Evolutionary conservation across 35 echinoderm and acorn worm species (phyloP).

Genomic region (Holothuria glaberrima): DNA sequence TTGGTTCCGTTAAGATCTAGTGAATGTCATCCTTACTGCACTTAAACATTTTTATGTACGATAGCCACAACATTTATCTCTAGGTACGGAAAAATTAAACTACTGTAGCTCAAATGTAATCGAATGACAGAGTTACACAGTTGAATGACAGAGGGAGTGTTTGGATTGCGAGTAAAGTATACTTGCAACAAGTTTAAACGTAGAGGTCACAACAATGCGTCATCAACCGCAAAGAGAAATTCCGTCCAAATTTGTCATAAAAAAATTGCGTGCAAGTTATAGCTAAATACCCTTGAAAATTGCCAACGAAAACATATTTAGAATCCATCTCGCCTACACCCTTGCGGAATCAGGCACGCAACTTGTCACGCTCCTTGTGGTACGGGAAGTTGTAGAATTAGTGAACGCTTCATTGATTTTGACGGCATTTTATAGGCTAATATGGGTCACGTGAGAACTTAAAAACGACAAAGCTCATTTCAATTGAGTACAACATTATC

Average conservation of each 20-base stretch:
- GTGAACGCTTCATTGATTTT: not conserved
- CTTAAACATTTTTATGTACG: too few species aligned
- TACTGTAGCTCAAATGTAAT: too few species aligned
- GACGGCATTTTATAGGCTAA: not conserved
- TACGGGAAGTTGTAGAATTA: constrained; percentile 43
- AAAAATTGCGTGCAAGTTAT: constrained; percentile 41
- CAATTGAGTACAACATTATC: too few species aligned
- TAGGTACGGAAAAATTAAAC: too few species aligned
- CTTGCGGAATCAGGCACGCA: not conserved
- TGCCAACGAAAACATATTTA: constrained; percentile 45
- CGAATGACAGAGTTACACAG: too few species aligned
- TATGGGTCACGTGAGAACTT: too few species aligned
- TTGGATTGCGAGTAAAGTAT: too few species aligned
- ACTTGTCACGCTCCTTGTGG: constrained; percentile 16
- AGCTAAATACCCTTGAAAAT: constrained; percentile 1
- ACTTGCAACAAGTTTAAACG: not conserved
- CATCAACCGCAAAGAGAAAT: constrained; percentile 25
- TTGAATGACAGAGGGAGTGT: too few species aligned
- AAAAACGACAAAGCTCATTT: too few species aligned
- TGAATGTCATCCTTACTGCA: too few species aligned
- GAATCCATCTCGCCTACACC: constrained; percentile 2
- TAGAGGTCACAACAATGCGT: not conserved
- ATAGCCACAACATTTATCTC: too few species aligned
- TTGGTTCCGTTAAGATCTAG: too few species aligned
- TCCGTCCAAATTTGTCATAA: constrained; percentile 20